Base-by-base conservation (phyloP, 1,140 invertebrate genomes). In the Antheraea mylitta region DNA sequence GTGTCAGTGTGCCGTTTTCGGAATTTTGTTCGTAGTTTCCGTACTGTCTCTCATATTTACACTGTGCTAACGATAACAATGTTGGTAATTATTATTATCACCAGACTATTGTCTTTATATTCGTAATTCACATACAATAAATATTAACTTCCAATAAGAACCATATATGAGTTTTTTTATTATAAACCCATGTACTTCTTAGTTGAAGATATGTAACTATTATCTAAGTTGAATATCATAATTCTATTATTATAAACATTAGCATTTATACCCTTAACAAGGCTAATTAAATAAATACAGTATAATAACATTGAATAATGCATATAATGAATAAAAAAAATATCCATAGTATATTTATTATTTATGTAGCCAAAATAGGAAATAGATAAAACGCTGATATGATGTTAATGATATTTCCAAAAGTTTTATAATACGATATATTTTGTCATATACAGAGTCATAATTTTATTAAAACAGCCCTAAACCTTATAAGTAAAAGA, bases 41-140 rank as follows among this genome's bases (percentile, higher is more conserved):
- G n/a, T n/a, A n/a, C n/a, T n/a, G n/a, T n/a, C n/a, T n/a, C n/a
- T n/a, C n/a, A n/a, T n/a, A n/a, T n/a, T n/a, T n/a, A n/a, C n/a
- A n/a, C n/a, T n/a, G n/a, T n/a, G n/a, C n/a, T n/a, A n/a, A 63
- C 1, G 45, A 13, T 53, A 53, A 53, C 45, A 53, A 71, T 68
- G 66, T 77, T 83, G 79, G 81, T 81, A 78, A 78, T 69, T 79
- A 71, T 73, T 68, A 16, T 73, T 77, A 77, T 65, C 7, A 22
- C 75, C 77, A 80, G 68, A 69, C 78, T 81, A 83, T 85, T 82
- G 80, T 83, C 74, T 76, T 82, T 82, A 82, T 73, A 79, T 72
- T 77, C 70, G 67, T 86, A 82, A 80, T 81, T 83, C 79, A 79
- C 74, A 77, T 77, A 79, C 71, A 82, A 78, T 75, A 36, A 53